Percentiles rank a stretch among this genome's conserved stretches.
Evolutionary conservation across 53 echinoderm and acorn worm genomes (phyloP).

Genomic region (Paracentrotus lividus): DNA sequence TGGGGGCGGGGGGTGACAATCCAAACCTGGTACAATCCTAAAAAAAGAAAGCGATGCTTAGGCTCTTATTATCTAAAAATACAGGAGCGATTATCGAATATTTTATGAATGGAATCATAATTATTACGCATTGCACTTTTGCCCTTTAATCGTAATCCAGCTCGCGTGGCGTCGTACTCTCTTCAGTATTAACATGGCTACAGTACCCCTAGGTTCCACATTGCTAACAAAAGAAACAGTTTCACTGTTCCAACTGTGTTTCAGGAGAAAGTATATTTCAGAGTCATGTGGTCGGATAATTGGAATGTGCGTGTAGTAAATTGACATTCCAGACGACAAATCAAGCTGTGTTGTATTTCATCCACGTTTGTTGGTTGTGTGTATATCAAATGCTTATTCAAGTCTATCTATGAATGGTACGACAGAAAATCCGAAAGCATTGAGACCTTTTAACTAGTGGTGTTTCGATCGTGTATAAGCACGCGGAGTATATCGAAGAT

Average conservation of each 20-base stretch:
- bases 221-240: neutral
- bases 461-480: too few relatives aligned
- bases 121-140: conserved; percentile 5
- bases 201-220: neutral
- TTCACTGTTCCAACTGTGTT: neutral
- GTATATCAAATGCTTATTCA: conserved; percentile 40
- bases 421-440: neutral
- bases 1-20: too few relatives aligned
- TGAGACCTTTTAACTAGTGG: neutral
- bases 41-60: too few relatives aligned
- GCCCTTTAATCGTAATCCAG: neutral
- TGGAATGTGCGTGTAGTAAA: conserved; percentile 43
- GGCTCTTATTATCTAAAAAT: too few relatives aligned
- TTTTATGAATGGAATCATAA: conserved; percentile 1
- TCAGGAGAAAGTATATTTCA: neutral
- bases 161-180: neutral
- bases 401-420: conserved; percentile 15
- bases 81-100: neutral
- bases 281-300: conserved; percentile 39
- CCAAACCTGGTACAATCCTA: too few relatives aligned
- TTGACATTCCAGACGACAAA: conserved; percentile 48
- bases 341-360: neutral
- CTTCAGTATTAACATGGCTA: neutral
- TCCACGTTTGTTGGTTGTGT: neutral
- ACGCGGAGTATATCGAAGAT: neutral